Base-by-base conservation (phyloP, 2,888 invertebrate species). In the Philereme transversata region DNA sequence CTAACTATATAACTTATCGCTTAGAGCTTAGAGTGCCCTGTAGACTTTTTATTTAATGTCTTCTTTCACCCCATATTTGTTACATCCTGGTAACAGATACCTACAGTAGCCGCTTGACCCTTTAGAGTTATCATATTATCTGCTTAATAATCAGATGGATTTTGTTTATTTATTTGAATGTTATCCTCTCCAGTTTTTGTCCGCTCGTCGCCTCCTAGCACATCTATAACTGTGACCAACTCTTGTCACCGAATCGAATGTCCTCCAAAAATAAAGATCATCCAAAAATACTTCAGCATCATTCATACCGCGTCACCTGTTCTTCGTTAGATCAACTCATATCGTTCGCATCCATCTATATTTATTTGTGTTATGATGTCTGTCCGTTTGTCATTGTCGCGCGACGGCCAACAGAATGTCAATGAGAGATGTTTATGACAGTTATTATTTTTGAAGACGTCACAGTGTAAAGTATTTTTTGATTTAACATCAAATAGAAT, bases 311-410 rank as follows among this genome's bases (percentile, higher is more conserved):
- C 45, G 59, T 67, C 69, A 69, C 69, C 67, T 69, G 69, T 62
- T 67, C 63, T 57, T 61, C 59, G 57, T 66, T 66, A 64, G 63
- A 65, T 67, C 69, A 62, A 62, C 57, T 48, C 56, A 51, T 67
- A 67, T 65, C 68, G 43, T 38, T 54, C 43, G 44, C 66, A 64
- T 69, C 64, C 50, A 65, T 69, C 69, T 68, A 66, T 66, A 66
- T 69, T 69, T 69, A 69, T 69, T 60, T 54, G 55, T 66, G 62
- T 67, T 69, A 69, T 69, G 69, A 69, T 68, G 65, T 45, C 52
- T 57, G 64, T 64, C 47, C 60, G 68, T 70, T 70, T 68, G 58
- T 70, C 69, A 68, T 64, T 66, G 68, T 70, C 69, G 58, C 57
- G 38, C 41, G 60, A 35, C 55, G 51, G 67, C 69, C 69, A 65